Evolutionary conservation across 2,888 invertebrate genomes (phyloP), one percentile per base, ranked within the genome.

Genomic region (Cephus rjabovi): DNA sequence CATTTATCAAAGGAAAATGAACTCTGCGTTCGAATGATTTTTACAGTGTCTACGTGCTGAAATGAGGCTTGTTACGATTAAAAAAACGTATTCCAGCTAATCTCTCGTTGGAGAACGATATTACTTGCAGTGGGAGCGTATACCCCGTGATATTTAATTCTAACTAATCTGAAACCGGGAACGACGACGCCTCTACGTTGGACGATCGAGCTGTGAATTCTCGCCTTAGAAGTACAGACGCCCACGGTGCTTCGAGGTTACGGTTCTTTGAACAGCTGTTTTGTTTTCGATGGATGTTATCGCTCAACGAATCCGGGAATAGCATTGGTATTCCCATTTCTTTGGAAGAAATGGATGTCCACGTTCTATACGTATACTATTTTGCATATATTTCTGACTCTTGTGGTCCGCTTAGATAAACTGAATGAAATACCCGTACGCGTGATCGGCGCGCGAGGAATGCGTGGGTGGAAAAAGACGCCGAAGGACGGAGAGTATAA

Each of bases 381-480:
- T 56, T 23, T 9, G 56, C 56, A 56, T 56, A 23, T 56, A 56
- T 23, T 9, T 2, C 23, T 56, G 23, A 23, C 9, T 23, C 56
- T 15, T 23, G 56, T 23, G 56, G 56, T 23, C 6, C 31, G 71
- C 31, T 31, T 34, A 15, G 71, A 71, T 71, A 71, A 71, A 71
- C 12, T 71, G 71, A 71, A 71, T 71, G 71, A 31, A 31, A 71
- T 71, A 71, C 31, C 31, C 71, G 31, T 71, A 71, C 71, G 31
- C 71, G 71, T 31, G 31, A 31, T 71, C 15, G 31, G 33, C 31
- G 71, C 34, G 33, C 71, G 71, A 34, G 33, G 71, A 71, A 71
- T 71, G 71, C 34, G 71, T 71, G 71, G 71, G 34, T 33, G 71
- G 15, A 34, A 71, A 23, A 12, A 31, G 70, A 30, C 30, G 2